Evolutionary conservation across 2,888 invertebrate genomes (phyloP).

Genomic region (Athalia circularis): DNA sequence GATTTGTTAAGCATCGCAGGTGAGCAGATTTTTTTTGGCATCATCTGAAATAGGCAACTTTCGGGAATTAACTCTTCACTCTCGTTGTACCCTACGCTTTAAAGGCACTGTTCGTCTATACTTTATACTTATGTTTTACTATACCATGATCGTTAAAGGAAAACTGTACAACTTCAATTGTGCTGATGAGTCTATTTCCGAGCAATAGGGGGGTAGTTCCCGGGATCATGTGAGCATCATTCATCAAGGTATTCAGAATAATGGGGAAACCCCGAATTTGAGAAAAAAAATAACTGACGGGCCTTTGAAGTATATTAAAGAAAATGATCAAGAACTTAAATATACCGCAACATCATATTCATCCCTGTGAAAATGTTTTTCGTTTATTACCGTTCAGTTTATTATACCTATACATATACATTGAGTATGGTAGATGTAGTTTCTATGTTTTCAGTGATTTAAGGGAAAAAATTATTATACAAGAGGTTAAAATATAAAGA

Average conservation of each 20-base stretch:
- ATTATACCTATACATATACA: constrained; percentile 4
- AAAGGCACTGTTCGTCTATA: constrained; percentile 36
- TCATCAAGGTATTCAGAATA: not conserved
- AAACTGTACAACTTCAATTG: no score
- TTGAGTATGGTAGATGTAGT: constrained; percentile 25
- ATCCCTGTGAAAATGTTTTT: constrained; percentile 26
- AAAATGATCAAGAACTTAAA: not conserved
- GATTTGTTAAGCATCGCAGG: not conserved
- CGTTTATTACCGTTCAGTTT: constrained; percentile 35
- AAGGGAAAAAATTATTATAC: constrained; percentile 41
- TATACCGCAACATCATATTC: constrained; percentile 17
- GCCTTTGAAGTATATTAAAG: constrained; percentile 34
- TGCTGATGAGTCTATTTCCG: no score
- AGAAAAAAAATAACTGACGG: constrained; percentile 19
- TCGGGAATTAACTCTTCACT: constrained; percentile 3
- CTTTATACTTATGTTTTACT: not conserved
- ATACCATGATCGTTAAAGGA: not conserved
- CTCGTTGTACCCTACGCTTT: constrained; percentile 5
- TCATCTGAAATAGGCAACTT: not conserved
- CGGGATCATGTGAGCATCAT: no score
- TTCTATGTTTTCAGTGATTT: constrained; percentile 23
- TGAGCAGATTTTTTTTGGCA: constrained; percentile 8
- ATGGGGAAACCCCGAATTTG: not conserved
- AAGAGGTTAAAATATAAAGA: constrained; percentile 26
- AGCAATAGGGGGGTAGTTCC: no score